Evolutionary conservation across 2,888 invertebrate species (phyloP), one percentile per base, ranked within the genome.

Genomic region (Acronicta psi): DNA sequence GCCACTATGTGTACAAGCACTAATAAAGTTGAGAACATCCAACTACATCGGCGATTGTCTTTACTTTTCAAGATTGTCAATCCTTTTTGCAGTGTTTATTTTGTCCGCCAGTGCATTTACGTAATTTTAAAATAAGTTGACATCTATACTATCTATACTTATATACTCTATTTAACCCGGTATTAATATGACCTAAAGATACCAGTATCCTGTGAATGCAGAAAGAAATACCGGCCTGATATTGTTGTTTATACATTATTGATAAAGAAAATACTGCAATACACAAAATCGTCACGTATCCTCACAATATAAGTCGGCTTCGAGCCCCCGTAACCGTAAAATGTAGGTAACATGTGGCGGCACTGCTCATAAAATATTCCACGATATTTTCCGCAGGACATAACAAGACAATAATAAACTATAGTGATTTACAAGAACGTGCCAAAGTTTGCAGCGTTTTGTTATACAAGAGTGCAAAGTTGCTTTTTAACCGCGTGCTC

Each of bases 281-380:
- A n/a, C 7, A 31, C 2, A 57, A 61, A 49, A 58, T 44, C 17
- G 20, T 62, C 68, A 63, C 68, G 63, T 63, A 4, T 36, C 9
- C 52, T 29, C 43, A 40, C 37, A 17, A 23, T 61, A 41, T 56
- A 51, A 60, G 69, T 10, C 34, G 17, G 18, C 1, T 17, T 5
- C 14, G 9, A 34, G 25, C 40, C 37, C 18, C 29, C 20, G 34
- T 38, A 43, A 29, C 41, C 40, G 16, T 64, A 38, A 64, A 69
- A 68, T 60, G 37, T 50, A 58, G 59, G 56, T 46, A 36, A 59
- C 44, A 18, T 44, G 49, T 31, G 13, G 11, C 41, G 20, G 42
- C 34, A 50, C 41, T 59, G 20, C 50, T 44, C 55, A 61, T 70
- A 70, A 29, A 69, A 62, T 66, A 62, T 59, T 17, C 23, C 40